Base-by-base conservation (phyloP, 2,888 invertebrate genomes). In the Sepiola atlantica region DNA sequence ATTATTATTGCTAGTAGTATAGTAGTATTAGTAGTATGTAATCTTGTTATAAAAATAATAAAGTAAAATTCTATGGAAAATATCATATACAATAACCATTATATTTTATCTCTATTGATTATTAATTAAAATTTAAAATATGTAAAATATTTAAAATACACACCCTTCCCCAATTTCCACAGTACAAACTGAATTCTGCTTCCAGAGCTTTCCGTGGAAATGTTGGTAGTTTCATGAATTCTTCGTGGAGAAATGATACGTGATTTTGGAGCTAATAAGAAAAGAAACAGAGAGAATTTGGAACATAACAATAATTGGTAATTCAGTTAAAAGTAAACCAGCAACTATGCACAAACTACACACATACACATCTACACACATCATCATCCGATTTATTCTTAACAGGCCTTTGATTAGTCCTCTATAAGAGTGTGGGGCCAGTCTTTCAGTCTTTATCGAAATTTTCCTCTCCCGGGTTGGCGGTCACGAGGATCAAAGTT, bases 131-230 rank as follows among this genome's bases (percentile, higher is more conserved):
- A 45, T 45, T 45, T 4, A 45, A 45, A 45, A 45, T 45, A 45
- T 2, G 45, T 45, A 45, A 45, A 32, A 24, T 32, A 95, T 77
- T n/a, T 32, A 77, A 14, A 77, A 77, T 77, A 77, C 95, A 96
- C 97, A 98, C 98, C 97, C 98, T 98, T 93, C 99, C 99, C 96
- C 99, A 96, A 61, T 96, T 95, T 18, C 97, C 97, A 90, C 96
- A 95, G 95, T 97, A 97, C 92, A 97, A 98, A 96, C 99, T 99
- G 95, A 99, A 98, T 97, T 99, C 99, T 0, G 99, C 98, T 97
- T 99, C 99, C 0, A 99, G 97, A 4, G 99, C 99, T 97, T 99
- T 99, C 57, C 99, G 98, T 0, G 99, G 99, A 97, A 99, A 99
- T 0, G 99, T 99, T 0, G 99, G 99, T 20, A 99, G 98, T 97